Conservation (phyloP, 2,113 vertebrate genomes). For the Hyperoodon ampullatus region DNA sequence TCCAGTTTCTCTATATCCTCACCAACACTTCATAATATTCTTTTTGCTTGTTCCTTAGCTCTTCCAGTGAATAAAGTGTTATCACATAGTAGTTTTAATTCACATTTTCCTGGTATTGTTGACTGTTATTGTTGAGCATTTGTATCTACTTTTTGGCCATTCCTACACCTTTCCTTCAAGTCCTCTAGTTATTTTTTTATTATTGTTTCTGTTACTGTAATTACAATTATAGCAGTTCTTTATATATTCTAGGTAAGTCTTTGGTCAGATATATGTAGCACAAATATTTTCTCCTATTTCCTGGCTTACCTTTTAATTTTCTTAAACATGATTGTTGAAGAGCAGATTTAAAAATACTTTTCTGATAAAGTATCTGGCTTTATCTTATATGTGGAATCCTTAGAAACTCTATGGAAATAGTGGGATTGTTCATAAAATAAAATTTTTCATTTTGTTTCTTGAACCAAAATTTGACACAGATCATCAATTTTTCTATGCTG, state of each 20-base stretch:
- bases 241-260: background rate
- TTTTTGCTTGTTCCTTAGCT: background rate
- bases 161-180: background rate
- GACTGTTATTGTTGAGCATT: background rate
- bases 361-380: background rate
- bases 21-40: conserved; percentile 15
- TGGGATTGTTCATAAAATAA: background rate
- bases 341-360: background rate
- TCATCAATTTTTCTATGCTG: background rate
- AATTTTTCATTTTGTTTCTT: conserved; percentile 30
- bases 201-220: background rate
- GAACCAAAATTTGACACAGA: background rate
- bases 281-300: background rate
- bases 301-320: background rate
- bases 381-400: background rate
- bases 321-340: background rate
- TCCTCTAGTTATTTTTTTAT: background rate
- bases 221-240: background rate
- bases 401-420: background rate
- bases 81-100: background rate
- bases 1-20: conserved; percentile 27
- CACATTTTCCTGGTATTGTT: background rate
- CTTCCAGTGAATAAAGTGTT: background rate
- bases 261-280: background rate
- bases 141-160: background rate